Base-by-base conservation (phyloP, 2,888 invertebrate species). In the Gymnocheta viridis region DNA sequence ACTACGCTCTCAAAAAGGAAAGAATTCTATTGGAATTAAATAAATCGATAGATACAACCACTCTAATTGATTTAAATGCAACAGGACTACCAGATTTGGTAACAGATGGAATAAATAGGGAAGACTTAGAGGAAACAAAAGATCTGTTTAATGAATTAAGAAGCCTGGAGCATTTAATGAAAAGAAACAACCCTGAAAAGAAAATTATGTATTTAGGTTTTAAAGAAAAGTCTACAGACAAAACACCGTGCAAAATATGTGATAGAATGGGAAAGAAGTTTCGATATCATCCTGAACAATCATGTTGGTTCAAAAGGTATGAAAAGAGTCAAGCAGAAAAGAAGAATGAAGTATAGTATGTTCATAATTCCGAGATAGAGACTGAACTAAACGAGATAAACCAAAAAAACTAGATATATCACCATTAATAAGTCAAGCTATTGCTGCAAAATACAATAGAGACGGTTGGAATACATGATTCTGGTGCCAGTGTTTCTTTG, bases 61-160 rank as follows among this genome's bases (percentile, higher is more conserved):
- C 29, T 29, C 6, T 29, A 29, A 29, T 29, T 29, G 29, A 29
- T 29, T 6, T 29, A 6, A 29, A 5, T 29, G 29, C 29, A 29
- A 6, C 29, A 29, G 29, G 29, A 29, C 6, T 29, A 29, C 29
- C 29, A 6, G 29, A 83, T 74, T 41, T 41, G 49, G 54, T 85
- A 10, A 29, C 66, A 5, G 29, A n/a, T n/a, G n/a, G n/a, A n/a
- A n/a, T n/a, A n/a, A n/a, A n/a, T n/a, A n/a, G n/a, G n/a, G 7
- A 62, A 56, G 27, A 74, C n/a, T 64, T 74, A 12, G 12, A 29
- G 12, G 10, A 47, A 47, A 47, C 77, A 32, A 82, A 87, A 85
- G 88, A 89, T 60, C 67, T 90, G 27, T 88, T 86, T 62, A 89
- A 89, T 86, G 87, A 89, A 72, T 70, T 89, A 41, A 85, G 88